phyloP scores from a whole-genome alignment of 2,113 vertebrate genomes.

The Dipodomys stephensi region DNA sequence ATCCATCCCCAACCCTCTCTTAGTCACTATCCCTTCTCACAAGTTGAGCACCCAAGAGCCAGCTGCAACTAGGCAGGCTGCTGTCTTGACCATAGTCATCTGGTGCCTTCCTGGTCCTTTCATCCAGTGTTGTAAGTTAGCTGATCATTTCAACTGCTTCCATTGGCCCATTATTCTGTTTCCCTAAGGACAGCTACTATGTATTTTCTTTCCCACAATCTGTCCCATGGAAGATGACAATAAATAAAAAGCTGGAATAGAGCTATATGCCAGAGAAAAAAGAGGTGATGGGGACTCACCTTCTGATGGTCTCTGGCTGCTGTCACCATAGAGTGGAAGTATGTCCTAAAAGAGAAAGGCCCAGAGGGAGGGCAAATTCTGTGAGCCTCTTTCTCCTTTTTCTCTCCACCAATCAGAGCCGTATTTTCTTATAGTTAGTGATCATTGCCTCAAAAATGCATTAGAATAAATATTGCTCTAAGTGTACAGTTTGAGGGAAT shows the following conservation, averaged over 20 bases:
- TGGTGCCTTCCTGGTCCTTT: not conserved
- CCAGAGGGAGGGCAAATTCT: not conserved
- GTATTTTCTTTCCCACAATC: not conserved
- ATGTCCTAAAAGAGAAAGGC: constrained; percentile 77
- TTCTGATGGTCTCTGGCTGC: constrained; percentile 71
- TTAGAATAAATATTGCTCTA: not conserved
- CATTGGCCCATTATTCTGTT: not conserved
- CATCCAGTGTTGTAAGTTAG: not conserved
- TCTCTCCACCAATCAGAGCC: not conserved
- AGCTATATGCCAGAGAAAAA: not conserved
- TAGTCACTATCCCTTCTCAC: not conserved
- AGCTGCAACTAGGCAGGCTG: not conserved
- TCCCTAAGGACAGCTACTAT: not conserved
- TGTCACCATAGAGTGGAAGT: constrained; percentile 58
- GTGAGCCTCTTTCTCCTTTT: not conserved
- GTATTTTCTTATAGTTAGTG: not conserved
- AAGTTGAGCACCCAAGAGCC: not conserved
- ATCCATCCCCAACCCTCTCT: not conserved
- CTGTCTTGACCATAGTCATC: not conserved
- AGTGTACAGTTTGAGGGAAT: not conserved
- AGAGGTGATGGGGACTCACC: constrained; percentile 72
- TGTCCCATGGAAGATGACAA: not conserved
- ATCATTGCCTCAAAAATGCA: constrained; percentile 6
- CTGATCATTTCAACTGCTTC: not conserved
- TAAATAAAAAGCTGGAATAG: not conserved